These are phyloP conservation scores for Lordiphosa stackelbergi DNA, from an alignment of 1,140 invertebrate genomes.

Conservation along the genomic window DNA sequence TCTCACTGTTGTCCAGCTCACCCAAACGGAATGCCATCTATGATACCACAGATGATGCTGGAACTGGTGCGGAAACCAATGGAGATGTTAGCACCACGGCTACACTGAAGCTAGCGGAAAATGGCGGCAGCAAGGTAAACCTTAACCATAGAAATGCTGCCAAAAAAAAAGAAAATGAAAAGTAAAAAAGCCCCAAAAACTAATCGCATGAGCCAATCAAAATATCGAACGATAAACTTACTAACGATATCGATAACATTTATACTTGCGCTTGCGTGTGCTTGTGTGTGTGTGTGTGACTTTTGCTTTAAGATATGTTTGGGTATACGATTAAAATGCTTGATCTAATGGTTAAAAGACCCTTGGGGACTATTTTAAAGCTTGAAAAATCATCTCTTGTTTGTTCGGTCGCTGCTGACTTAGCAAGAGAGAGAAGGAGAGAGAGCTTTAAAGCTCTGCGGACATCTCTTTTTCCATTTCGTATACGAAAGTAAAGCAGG, in stretches of 20 bases:
- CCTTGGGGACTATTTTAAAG: no score
- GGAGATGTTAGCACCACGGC: slow-evolving; percentile 51
- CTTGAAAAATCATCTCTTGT: no score
- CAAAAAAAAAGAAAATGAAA: no score
- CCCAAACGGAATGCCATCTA: slow-evolving; percentile 63
- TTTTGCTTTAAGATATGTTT: no score
- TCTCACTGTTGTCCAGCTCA: slow-evolving; percentile 46
- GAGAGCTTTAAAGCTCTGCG: no score
- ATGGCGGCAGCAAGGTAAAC: slow-evolving; percentile 57
- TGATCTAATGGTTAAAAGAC: no score
- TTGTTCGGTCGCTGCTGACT: no score
- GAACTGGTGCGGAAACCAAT: slow-evolving; percentile 15
- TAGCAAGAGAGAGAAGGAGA: no score
- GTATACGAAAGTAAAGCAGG: no score
- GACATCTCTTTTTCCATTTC: no score
- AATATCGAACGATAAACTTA: background rate
- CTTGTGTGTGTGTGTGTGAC: slow-evolving; percentile 12
- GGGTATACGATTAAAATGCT: no score
- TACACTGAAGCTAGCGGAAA: slow-evolving; percentile 43
- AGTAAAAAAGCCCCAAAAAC: slow-evolving; percentile 13
- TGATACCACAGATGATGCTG: slow-evolving; percentile 56
- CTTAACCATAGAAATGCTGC: slow-evolving; percentile 4
- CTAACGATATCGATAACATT: slow-evolving; percentile 7
- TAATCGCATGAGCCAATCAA: slow-evolving; percentile 21
- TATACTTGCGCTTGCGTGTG: slow-evolving; percentile 12